Percentiles rank a stretch among this genome's conserved stretches.
Evolutionary conservation across 2,888 invertebrate species (phyloP).

Genomic region (Leptinotarsa haldemani): DNA sequence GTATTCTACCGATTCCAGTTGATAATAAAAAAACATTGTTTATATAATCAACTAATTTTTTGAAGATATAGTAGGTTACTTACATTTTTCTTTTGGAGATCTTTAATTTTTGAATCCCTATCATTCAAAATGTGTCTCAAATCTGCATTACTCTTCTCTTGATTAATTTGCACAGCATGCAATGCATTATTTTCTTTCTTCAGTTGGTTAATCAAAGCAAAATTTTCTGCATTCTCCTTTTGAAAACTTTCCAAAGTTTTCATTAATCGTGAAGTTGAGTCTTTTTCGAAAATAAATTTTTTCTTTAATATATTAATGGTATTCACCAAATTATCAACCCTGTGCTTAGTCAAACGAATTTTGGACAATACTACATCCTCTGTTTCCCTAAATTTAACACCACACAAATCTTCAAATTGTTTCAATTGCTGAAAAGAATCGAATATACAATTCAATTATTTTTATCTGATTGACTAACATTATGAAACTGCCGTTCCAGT

Average conservation of each 20-base stretch:
- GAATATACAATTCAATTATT: neutral
- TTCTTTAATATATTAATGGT: slow-evolving; percentile 55
- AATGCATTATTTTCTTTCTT: slow-evolving; percentile 56
- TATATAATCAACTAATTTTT: neutral
- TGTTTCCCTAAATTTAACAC: slow-evolving; percentile 34
- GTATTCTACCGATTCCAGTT: no score
- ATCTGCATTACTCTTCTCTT: slow-evolving; percentile 53
- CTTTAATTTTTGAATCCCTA: slow-evolving; percentile 49
- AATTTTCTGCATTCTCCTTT: slow-evolving; percentile 55
- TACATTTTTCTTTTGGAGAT: slow-evolving; percentile 56
- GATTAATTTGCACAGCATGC: slow-evolving; percentile 47
- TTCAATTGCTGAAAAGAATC: slow-evolving; percentile 40
- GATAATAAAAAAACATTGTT: neutral
- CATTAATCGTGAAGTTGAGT: slow-evolving; percentile 52
- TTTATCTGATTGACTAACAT: slow-evolving; percentile 19
- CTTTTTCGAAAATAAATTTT: slow-evolving; percentile 52
- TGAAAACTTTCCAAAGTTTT: slow-evolving; percentile 57
- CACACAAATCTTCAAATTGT: slow-evolving; percentile 35
- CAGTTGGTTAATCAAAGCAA: slow-evolving; percentile 53
- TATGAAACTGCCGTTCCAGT: slow-evolving; percentile 50
- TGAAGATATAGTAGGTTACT: slow-evolving; percentile 29
- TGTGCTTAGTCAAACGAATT: slow-evolving; percentile 46
- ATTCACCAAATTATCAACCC: slow-evolving; percentile 51
- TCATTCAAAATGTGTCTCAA: slow-evolving; percentile 45
- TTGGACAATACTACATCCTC: slow-evolving; percentile 41